phyloP scores from a whole-genome alignment of 2,113 vertebrate genomes.

The Pogona vitticeps region DNA sequence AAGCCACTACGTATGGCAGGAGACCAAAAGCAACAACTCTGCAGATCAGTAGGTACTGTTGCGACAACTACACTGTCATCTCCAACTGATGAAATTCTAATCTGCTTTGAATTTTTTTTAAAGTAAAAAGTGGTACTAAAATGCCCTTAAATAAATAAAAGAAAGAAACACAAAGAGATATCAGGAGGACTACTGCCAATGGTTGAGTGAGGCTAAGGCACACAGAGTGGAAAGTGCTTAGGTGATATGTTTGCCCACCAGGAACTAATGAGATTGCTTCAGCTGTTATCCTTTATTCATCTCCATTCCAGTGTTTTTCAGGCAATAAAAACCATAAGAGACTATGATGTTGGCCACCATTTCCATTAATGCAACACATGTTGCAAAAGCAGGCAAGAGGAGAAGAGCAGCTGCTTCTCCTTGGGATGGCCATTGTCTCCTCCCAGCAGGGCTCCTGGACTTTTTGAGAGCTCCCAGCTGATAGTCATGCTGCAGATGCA shows the following conservation, averaged over 20 bases:
- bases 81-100: neutral
- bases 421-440: neutral
- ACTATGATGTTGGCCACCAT: neutral
- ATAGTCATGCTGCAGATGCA: neutral
- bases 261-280: neutral
- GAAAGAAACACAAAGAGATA: neutral
- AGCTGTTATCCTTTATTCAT: neutral
- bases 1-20: too few species aligned
- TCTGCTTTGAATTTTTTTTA: too few species aligned
- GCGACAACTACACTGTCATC: neutral
- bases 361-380: neutral
- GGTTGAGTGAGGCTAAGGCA: neutral
- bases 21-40: neutral
- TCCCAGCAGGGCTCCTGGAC: neutral
- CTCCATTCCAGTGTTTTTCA: neutral
- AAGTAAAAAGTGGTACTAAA: too few species aligned
- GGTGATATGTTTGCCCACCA: neutral
- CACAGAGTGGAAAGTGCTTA: neutral
- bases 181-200: neutral
- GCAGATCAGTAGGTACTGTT: neutral
- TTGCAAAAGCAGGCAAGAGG: neutral
- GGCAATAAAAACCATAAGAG: neutral
- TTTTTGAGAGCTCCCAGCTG: neutral
- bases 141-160: too few species aligned
- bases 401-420: neutral